phyloP scores from a whole-genome alignment of 92 coral and sea anemone species.

The Parazoanthus darwini region DNA sequence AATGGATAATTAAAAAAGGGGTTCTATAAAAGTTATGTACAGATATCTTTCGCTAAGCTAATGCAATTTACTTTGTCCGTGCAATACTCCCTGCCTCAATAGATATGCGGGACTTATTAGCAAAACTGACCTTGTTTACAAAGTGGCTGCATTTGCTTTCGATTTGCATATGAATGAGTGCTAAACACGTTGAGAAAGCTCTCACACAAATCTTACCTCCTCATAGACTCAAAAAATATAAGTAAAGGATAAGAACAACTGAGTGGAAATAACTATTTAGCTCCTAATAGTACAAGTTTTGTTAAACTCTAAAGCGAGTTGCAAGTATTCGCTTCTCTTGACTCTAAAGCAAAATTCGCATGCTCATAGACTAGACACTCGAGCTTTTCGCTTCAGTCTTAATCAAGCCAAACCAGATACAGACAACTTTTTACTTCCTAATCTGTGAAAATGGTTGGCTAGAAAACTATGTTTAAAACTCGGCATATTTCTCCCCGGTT shows the following conservation, averaged over 20 bases:
- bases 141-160: neutral
- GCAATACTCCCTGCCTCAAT: neutral
- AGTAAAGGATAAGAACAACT: neutral
- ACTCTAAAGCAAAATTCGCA: too few species aligned
- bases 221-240: too few species aligned
- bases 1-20: slow-evolving; percentile 2
- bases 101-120: neutral
- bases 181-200: neutral
- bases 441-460: too few species aligned
- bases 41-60: neutral
- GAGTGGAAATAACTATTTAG: neutral
- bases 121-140: slow-evolving; percentile 8
- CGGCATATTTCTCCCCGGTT: neutral
- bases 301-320: neutral
- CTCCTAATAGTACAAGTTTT: too few species aligned
- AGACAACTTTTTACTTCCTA: too few species aligned
- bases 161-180: slow-evolving; percentile 35
- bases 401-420: too few species aligned
- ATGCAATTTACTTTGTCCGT: neutral
- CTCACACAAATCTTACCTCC: neutral
- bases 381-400: too few species aligned
- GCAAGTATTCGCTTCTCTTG: neutral
- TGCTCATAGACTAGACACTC: too few species aligned
- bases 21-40: too few species aligned
- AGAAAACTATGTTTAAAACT: too few species aligned